phyloP scores from a whole-genome alignment of 2,888 invertebrate genomes.

The Leucophora obtusa region DNA sequence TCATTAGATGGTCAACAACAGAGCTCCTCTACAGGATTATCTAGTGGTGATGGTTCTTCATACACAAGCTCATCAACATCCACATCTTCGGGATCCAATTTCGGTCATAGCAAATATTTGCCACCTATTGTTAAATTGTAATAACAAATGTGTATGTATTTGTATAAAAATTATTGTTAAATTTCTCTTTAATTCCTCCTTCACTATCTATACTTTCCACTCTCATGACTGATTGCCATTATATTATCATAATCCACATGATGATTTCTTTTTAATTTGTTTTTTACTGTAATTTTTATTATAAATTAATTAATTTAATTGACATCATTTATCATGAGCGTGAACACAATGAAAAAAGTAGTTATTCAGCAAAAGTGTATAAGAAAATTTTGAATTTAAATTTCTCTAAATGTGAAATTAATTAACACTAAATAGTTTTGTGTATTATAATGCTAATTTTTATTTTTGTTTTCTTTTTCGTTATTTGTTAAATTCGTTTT shows the following conservation, averaged over 20 bases:
- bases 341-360: not conserved
- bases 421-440: constrained; percentile 29
- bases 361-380: not conserved
- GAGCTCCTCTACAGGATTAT: not conserved
- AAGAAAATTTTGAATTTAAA: constrained; percentile 1
- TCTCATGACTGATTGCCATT: constrained; percentile 66
- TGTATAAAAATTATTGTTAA: too few relatives aligned
- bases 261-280: constrained; percentile 15
- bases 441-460: constrained; percentile 30
- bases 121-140: constrained; percentile 68
- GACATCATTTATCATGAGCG: constrained; percentile 24
- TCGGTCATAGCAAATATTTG: constrained; percentile 67
- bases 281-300: constrained; percentile 1
- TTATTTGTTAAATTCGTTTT: constrained; percentile 2
- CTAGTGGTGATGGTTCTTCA: not conserved
- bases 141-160: constrained; percentile 7
- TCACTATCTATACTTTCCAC: not conserved
- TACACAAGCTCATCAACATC: constrained; percentile 7
- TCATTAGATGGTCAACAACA: constrained; percentile 68
- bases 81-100: constrained; percentile 5
- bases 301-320: constrained; percentile 46
- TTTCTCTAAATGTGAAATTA: constrained; percentile 51
- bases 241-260: constrained; percentile 23
- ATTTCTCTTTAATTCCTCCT: not conserved
- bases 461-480: constrained; percentile 22